Evolutionary conservation across 2,797 vertebrate species (phyloP).

Genomic region (Gambelia wislizenii): DNA sequence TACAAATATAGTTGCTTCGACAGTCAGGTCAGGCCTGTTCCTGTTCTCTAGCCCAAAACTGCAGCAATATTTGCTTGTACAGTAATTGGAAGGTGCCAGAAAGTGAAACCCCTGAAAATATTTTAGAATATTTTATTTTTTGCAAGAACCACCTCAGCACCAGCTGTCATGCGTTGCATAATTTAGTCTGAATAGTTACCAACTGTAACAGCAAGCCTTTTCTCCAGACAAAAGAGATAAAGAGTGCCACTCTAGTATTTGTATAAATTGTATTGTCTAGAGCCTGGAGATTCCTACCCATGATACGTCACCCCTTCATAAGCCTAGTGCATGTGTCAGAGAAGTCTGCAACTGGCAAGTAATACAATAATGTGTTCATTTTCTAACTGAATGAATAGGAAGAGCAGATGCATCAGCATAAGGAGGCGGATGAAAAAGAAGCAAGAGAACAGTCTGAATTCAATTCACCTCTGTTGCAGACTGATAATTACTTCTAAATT

Average conservation of each 20-base stretch:
- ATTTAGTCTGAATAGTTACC: neutral
- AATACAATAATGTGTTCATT: neutral
- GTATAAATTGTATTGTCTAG: neutral
- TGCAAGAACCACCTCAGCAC: neutral
- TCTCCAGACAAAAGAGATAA: neutral
- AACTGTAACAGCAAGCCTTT: neutral
- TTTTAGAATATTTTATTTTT: neutral
- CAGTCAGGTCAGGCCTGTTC: neutral
- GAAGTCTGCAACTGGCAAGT: neutral
- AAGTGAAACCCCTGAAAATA: neutral
- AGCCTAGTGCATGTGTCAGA: neutral
- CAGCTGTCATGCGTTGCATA: neutral
- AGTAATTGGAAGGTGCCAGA: neutral
- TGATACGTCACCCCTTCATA: neutral
- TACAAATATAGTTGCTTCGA: neutral
- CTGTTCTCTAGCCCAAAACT: neutral
- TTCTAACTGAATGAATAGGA: neutral
- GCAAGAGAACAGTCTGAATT: neutral
- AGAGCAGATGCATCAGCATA: neutral
- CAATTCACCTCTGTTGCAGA: neutral
- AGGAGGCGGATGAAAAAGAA: neutral
- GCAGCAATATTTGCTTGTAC: neutral
- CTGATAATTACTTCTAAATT: conserved; percentile 44
- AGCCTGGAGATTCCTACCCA: neutral
- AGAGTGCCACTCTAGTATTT: neutral